Evolutionary conservation across 2,888 invertebrate species (phyloP), one percentile per base, ranked within the genome.

Genomic region (Acleris holmiana): DNA sequence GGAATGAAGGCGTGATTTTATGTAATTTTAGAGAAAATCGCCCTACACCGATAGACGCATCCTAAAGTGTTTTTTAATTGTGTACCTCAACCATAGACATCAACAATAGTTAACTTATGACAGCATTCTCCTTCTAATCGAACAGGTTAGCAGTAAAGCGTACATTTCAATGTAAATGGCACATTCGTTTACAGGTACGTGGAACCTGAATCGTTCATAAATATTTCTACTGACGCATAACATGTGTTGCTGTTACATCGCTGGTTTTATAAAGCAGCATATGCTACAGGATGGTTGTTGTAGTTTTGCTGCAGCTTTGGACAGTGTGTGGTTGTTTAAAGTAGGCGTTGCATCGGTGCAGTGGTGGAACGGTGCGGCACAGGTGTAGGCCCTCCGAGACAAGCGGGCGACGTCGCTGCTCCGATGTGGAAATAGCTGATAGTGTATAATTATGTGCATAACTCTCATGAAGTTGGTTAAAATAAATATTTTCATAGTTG

Each of bases 91-190:
- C 49, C 41, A 25, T 53, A 25, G 49, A 67, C 68, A 70, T 68
- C 67, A 70, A 76, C 76, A 76, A 77, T 75, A 71, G 73, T 67
- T 67, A 72, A 70, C 73, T 66, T 70, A 64, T 70, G 63, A 85
- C 87, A 82, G 82, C 89, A 90, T 90, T 90, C 89, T 85, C 86
- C 77, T 84, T 83, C 78, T 85, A 86, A 88, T 89, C 85, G 86
- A 86, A 89, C 89, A 83, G 88, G 89, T 89, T 88, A 80, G 84
- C 83, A 84, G 80, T 84, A 80, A 66, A 82, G 79, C 81, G 82
- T 84, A 83, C 87, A 88, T 89, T 89, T 89, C 89, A 89, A 89
- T 89, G 89, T 89, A 90, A 89, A 89, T 87, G 86, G 89, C 86
- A 88, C 88, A 85, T 85, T 85, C 83, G 85, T 86, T 85, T 86